Evolutionary conservation across 2,797 vertebrate genomes (phyloP).

Genomic region (Heteromormyrus szaboi): DNA sequence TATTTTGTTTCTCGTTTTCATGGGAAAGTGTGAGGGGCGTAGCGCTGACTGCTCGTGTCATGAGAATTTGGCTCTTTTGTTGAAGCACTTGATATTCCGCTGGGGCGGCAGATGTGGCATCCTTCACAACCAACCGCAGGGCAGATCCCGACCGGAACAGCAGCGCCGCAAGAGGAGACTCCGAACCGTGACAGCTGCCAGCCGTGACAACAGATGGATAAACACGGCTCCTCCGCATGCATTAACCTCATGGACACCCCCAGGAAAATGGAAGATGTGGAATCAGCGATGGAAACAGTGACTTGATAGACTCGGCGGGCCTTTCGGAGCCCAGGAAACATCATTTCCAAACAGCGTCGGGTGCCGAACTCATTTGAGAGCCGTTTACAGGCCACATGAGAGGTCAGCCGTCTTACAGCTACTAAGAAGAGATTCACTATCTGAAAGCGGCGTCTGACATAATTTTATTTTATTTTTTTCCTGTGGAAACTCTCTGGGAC

Average conservation of each 20-base stretch:
- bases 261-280: neutral
- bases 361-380: constrained; percentile 7
- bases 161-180: neutral
- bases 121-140: neutral
- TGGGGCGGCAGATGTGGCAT: neutral
- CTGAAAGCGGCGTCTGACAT: neutral
- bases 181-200: neutral
- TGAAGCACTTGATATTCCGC: neutral
- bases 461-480: neutral
- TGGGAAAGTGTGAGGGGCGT: neutral
- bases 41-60: neutral
- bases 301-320: neutral
- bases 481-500: neutral
- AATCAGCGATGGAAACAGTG: neutral
- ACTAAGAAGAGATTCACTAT: neutral
- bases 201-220: neutral
- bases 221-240: neutral
- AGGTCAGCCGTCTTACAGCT: neutral
- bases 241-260: neutral
- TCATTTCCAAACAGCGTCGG: neutral
- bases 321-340: neutral
- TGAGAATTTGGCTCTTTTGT: neutral
- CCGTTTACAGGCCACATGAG: constrained; percentile 13
- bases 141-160: neutral
- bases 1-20: neutral